These are phyloP conservation scores for Tetramorium bicarinatum DNA, from an alignment of 2,888 invertebrate species.

Conservation along the genomic window DNA sequence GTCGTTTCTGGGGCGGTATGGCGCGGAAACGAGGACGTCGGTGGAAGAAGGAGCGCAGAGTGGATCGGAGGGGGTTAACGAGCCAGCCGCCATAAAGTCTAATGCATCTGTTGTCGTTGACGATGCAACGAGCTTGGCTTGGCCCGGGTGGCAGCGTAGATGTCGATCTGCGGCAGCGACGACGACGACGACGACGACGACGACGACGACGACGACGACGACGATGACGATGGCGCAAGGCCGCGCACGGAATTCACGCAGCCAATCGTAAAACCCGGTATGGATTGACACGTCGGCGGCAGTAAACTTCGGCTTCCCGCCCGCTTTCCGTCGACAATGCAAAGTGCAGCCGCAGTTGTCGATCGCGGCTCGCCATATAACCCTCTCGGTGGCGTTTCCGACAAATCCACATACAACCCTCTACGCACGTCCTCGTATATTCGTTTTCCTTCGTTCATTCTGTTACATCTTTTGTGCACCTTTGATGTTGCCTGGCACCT, in stretches of 20 bases:
- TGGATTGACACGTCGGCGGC: conserved; percentile 84
- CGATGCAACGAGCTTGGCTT: conserved; percentile 66
- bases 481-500: too few species aligned
- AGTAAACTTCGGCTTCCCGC: conserved; percentile 78
- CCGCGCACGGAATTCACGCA: conserved; percentile 80
- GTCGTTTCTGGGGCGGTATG: conserved; percentile 69
- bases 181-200: conserved; percentile 18
- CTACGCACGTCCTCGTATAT: conserved; percentile 17
- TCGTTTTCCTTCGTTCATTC: neutral
- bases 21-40: conserved; percentile 32
- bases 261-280: conserved; percentile 81
- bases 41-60: conserved; percentile 42
- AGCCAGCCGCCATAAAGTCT: conserved; percentile 82
- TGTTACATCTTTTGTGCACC: neutral
- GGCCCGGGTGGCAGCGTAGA: conserved; percentile 56
- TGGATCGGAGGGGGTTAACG: conserved; percentile 73
- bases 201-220: conserved; percentile 30
- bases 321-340: conserved; percentile 78
- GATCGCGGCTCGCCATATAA: conserved; percentile 50
- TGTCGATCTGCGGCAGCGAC: conserved; percentile 58
- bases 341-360: conserved; percentile 79
- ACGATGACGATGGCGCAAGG: conserved; percentile 57
- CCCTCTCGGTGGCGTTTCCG: conserved; percentile 57
- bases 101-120: conserved; percentile 82
- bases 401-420: conserved; percentile 61